phyloP scores from a whole-genome alignment of 2,797 vertebrate species.

The Staurois parvus region DNA sequence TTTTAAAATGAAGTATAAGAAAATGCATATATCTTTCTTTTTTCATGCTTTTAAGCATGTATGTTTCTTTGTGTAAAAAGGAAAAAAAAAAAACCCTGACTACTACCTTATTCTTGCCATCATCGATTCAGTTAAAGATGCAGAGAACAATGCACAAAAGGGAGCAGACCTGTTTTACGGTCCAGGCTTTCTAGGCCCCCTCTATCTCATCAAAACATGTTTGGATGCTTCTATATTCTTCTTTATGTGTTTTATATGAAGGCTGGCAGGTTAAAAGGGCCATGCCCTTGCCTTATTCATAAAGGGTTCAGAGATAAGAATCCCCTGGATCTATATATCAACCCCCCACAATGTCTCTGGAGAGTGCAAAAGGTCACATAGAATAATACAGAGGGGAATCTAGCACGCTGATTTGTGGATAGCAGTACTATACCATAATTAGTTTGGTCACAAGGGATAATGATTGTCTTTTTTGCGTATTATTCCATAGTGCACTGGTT shows the following conservation, averaged over 20 bases:
- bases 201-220: conserved; percentile 49
- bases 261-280: conserved; percentile 41
- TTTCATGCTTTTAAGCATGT: neutral
- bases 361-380: conserved; percentile 53
- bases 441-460: neutral
- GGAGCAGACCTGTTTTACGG: conserved; percentile 20
- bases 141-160: conserved; percentile 11
- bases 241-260: conserved; percentile 37
- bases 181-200: conserved; percentile 35
- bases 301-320: conserved; percentile 42
- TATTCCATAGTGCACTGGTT: neutral
- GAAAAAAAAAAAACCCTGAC: too few relatives aligned
- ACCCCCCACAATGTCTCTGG: conserved; percentile 19
- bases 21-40: neutral
- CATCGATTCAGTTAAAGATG: conserved; percentile 7
- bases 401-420: conserved; percentile 27
- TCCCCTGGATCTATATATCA: conserved; percentile 50
- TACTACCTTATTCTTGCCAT: conserved; percentile 14
- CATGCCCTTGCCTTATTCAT: conserved; percentile 32
- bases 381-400: neutral
- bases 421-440: conserved; percentile 16
- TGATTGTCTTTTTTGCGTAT: conserved; percentile 1
- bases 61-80: neutral
- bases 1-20: too few relatives aligned
- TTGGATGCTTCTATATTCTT: conserved; percentile 31